A percentile compares a stretch with the other conserved stretches of the same genome.
phyloP scores from a whole-genome alignment of 1,140 invertebrate species.

The Leptinotarsa defecta region DNA sequence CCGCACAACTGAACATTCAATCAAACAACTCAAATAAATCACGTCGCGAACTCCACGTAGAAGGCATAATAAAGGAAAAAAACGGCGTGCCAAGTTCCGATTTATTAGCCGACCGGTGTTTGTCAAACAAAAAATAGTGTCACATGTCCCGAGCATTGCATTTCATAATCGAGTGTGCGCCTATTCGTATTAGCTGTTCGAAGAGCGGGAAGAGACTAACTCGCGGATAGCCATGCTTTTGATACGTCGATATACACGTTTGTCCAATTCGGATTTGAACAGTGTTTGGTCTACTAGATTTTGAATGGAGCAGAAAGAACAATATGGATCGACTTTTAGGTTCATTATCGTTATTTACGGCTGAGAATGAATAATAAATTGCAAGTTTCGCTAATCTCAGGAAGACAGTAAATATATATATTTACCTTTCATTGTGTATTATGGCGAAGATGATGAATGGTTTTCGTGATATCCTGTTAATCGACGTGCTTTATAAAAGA shows the following conservation, averaged over 20 bases:
- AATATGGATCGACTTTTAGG: slow-evolving; percentile 3
- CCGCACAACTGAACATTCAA: not conserved
- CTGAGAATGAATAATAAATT: slow-evolving; percentile 1
- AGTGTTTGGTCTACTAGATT: slow-evolving; percentile 8
- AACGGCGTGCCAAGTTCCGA: not conserved
- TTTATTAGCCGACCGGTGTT: slow-evolving; percentile 1
- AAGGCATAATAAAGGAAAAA: not conserved
- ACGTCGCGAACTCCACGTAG: too few species aligned
- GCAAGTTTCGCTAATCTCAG: not conserved
- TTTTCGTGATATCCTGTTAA: not conserved
- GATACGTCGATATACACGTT: slow-evolving; percentile 27
- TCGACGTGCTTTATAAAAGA: not conserved
- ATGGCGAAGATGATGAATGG: not conserved
- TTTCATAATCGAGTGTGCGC: slow-evolving; percentile 17
- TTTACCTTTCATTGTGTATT: not conserved
- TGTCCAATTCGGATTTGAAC: slow-evolving; percentile 32
- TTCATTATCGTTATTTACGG: slow-evolving; percentile 1
- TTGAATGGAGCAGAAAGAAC: slow-evolving; percentile 4
- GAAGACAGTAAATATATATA: slow-evolving; percentile 5
- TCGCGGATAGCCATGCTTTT: slow-evolving; percentile 27
- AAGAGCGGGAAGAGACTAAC: slow-evolving; percentile 46
- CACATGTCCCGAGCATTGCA: slow-evolving; percentile 11
- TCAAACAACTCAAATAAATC: not conserved
- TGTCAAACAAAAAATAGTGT: slow-evolving; percentile 14
- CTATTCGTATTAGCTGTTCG: slow-evolving; percentile 39